Percentiles rank a stretch among this genome's conserved stretches.
Evolutionary conservation across 2,113 vertebrate genomes (phyloP).

Genomic region (Calidris pugnax): DNA sequence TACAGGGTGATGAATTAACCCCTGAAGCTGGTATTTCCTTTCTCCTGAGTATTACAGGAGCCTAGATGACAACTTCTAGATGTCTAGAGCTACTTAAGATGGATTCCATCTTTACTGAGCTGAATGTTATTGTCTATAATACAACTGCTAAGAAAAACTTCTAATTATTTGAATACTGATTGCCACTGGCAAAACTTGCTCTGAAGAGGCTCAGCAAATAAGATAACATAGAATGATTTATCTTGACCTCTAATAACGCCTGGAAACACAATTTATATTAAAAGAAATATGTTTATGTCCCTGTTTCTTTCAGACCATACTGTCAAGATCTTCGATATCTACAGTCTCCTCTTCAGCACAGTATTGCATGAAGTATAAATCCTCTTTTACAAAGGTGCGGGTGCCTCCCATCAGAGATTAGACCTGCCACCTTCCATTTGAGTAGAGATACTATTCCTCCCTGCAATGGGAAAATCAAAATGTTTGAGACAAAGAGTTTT

Average conservation of each 20-base stretch:
- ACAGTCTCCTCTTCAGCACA: not conserved
- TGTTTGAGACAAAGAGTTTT: not conserved
- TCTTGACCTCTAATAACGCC: not conserved
- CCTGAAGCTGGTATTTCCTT: not conserved
- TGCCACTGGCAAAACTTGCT: not conserved
- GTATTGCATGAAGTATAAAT: not conserved
- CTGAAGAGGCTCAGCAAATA: not conserved
- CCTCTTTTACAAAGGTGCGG: not conserved
- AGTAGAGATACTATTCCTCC: not conserved
- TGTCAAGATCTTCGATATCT: not conserved
- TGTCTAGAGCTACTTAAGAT: not conserved
- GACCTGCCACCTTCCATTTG: not conserved
- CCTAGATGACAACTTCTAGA: not conserved
- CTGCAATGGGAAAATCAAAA: not conserved
- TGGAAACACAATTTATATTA: not conserved
- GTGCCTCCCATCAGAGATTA: not conserved
- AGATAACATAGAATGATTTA: not conserved
- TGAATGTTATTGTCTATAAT: not conserved
- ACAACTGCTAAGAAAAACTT: not conserved
- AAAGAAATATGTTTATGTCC: not conserved
- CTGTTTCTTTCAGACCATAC: not conserved
- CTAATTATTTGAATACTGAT: not conserved
- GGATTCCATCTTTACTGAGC: not conserved
- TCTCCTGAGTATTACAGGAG: not conserved
- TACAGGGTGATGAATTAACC: not conserved